These are phyloP conservation scores for Luperina testacea DNA, from an alignment of 2,888 invertebrate species.

Conservation along the genomic window DNA sequence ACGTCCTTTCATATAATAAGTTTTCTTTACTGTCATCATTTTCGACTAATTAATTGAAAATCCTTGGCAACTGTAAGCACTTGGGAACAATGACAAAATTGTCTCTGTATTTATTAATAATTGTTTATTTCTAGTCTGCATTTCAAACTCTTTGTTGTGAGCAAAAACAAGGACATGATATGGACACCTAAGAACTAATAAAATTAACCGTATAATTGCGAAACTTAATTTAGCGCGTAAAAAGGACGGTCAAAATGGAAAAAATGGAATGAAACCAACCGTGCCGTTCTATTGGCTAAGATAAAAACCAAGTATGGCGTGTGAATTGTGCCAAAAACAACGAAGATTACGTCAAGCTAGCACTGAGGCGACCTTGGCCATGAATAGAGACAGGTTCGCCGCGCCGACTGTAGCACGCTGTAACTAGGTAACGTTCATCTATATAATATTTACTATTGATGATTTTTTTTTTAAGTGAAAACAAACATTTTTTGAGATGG, in stretches of 20 bases:
- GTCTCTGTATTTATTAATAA: too few relatives aligned
- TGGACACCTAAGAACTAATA: background rate
- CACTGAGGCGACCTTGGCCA: slow-evolving; percentile 62
- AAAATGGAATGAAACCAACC: slow-evolving; percentile 15
- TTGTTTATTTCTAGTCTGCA: slow-evolving; percentile 10
- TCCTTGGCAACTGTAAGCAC: background rate
- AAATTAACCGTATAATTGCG: slow-evolving; percentile 11
- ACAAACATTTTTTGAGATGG: too few relatives aligned
- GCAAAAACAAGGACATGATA: slow-evolving; percentile 14
- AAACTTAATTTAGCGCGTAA: slow-evolving; percentile 16
- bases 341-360: slow-evolving; percentile 62
- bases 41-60: background rate
- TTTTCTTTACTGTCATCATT: background rate
- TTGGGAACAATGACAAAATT: background rate
- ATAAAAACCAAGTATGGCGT: slow-evolving; percentile 51
- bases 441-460: slow-evolving; percentile 22
- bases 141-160: slow-evolving; percentile 1
- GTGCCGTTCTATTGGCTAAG: slow-evolving; percentile 22
- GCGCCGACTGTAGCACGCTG: slow-evolving; percentile 20
- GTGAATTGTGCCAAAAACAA: slow-evolving; percentile 63
- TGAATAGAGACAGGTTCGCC: slow-evolving; percentile 61
- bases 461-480: background rate
- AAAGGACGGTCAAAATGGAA: slow-evolving; percentile 18
- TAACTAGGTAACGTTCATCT: slow-evolving; percentile 35
- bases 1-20: background rate